Evolutionary conservation across 2,797 vertebrate species (phyloP).

Genomic region (Acanthurus tractus): DNA sequence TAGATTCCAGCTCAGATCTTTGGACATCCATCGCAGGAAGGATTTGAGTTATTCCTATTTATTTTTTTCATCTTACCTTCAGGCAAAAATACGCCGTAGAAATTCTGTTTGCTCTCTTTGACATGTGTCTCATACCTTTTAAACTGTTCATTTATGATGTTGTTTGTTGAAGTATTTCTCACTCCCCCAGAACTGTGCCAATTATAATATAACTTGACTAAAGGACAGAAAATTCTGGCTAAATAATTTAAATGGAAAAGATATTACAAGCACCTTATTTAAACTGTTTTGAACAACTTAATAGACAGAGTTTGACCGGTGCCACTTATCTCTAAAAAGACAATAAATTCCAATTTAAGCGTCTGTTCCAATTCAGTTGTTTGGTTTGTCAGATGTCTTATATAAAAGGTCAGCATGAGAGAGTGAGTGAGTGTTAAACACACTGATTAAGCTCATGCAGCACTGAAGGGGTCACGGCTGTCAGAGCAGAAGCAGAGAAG

Average conservation of each 20-base stretch:
- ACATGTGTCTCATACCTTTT: neutral
- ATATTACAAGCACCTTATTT: neutral
- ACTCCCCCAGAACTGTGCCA: neutral
- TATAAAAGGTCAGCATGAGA: slow-evolving; percentile 43
- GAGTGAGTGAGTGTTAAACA: slow-evolving; percentile 53
- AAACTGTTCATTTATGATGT: slow-evolving; percentile 4
- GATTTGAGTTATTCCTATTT: neutral
- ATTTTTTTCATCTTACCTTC: slow-evolving; percentile 4
- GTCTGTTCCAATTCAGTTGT: slow-evolving; percentile 19
- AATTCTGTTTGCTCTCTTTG: slow-evolving; percentile 25
- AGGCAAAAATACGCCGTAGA: neutral
- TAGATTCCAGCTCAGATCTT: slow-evolving; percentile 2
- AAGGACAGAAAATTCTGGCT: neutral
- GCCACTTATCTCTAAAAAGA: neutral
- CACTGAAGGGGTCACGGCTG: slow-evolving; percentile 64
- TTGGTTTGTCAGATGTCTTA: slow-evolving; percentile 50
- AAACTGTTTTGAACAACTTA: no score
- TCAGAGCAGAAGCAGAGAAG: slow-evolving; percentile 38
- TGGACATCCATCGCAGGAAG: neutral
- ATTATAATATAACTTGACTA: neutral
- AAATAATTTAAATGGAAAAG: neutral
- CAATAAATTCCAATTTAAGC: slow-evolving; percentile 25
- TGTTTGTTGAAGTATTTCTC: slow-evolving; percentile 11
- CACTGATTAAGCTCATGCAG: slow-evolving; percentile 57
- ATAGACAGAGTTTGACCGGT: no score